phyloP scores from a whole-genome alignment of 1,140 invertebrate species.

The Venturia canescens region DNA sequence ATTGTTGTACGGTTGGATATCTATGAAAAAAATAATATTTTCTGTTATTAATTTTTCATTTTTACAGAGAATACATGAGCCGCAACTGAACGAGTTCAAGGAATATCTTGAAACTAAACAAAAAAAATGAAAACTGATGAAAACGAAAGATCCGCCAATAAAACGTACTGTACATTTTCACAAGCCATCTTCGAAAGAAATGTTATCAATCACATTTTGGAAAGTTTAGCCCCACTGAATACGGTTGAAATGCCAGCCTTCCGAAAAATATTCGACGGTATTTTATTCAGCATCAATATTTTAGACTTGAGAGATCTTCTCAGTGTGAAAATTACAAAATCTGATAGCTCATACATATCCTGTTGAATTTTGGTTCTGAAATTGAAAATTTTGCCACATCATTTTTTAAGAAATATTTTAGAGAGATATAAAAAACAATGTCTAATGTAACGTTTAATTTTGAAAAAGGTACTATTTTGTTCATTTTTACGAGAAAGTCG shows the following conservation, averaged over 20 bases:
- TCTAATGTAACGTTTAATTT: neutral
- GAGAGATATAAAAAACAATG: slow-evolving; percentile 15
- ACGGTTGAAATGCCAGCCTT: slow-evolving; percentile 32
- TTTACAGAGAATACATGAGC: too few species aligned
- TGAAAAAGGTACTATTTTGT: slow-evolving; percentile 14
- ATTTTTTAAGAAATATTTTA: neutral
- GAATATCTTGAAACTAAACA: slow-evolving; percentile 7
- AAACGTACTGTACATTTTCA: slow-evolving; percentile 38
- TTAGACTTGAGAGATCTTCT: too few species aligned
- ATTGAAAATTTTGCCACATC: too few species aligned
- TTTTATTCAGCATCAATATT: too few species aligned
- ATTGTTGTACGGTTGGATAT: neutral
- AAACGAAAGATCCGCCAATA: neutral
- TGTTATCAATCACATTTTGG: slow-evolving; percentile 37
- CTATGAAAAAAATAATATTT: neutral
- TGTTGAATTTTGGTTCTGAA: too few species aligned
- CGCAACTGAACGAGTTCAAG: slow-evolving; percentile 12
- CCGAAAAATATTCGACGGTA: slow-evolving; percentile 40
- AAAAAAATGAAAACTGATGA: neutral
- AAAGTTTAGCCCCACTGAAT: slow-evolving; percentile 17
- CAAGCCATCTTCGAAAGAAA: slow-evolving; percentile 35
- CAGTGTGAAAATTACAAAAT: too few species aligned
- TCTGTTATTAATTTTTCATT: neutral
- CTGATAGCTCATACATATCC: too few species aligned
- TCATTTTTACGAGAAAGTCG: neutral